These are phyloP conservation scores for Thymelicus acteon DNA, from an alignment of 2,888 invertebrate species.

Conservation along the genomic window DNA sequence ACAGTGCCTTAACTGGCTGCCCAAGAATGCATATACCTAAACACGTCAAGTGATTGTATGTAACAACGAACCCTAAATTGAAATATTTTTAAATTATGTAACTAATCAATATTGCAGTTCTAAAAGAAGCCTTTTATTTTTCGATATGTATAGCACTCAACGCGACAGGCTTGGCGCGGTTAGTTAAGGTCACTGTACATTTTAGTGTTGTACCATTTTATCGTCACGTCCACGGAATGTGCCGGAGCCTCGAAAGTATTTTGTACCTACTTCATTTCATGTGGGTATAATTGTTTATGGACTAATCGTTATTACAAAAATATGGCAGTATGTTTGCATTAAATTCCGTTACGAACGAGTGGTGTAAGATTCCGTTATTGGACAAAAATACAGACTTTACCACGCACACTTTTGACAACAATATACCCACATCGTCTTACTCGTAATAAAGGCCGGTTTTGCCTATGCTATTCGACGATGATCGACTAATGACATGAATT, in stretches of 20 bases:
- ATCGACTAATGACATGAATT: constrained; percentile 57
- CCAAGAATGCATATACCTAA: neutral
- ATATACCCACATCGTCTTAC: constrained; percentile 60
- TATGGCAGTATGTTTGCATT: constrained; percentile 81
- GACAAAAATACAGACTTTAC: constrained; percentile 49
- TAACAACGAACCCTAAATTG: constrained; percentile 7
- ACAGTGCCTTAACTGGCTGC: constrained; percentile 14
- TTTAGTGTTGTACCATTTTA: constrained; percentile 3
- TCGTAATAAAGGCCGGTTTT: constrained; percentile 77
- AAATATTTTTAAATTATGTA: constrained; percentile 26
- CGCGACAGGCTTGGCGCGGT: constrained; percentile 5
- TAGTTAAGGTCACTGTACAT: constrained; percentile 6
- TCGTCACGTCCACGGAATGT: constrained; percentile 35
- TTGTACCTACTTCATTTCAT: constrained; percentile 57
- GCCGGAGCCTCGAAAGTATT: constrained; percentile 44
- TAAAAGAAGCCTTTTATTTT: constrained; percentile 17
- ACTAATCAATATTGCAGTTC: constrained; percentile 35
- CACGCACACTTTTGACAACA: constrained; percentile 45
- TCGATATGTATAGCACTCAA: constrained; percentile 25
- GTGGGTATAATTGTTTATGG: constrained; percentile 57
- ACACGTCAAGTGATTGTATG: constrained; percentile 11
- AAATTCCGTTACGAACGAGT: constrained; percentile 74
- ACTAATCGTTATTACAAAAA: constrained; percentile 61
- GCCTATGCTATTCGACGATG: constrained; percentile 75
- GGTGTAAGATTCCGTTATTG: constrained; percentile 47